Percentiles rank a stretch among this genome's conserved stretches.
Evolutionary conservation across 2,888 invertebrate genomes (phyloP).

Genomic region (Seira musarum): DNA sequence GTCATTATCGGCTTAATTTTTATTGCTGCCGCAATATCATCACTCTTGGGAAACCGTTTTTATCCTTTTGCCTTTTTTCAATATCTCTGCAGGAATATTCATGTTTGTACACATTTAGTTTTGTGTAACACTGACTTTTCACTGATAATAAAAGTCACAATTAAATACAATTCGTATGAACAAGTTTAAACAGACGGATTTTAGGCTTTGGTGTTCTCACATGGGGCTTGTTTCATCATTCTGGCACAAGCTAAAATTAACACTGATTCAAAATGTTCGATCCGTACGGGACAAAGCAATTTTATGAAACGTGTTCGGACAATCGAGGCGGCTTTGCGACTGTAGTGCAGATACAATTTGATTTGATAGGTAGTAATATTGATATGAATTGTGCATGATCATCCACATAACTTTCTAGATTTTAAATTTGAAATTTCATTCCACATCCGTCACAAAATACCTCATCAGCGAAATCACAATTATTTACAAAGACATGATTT

Average conservation of each 20-base stretch:
- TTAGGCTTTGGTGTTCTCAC: background rate
- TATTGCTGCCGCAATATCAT: constrained; percentile 47
- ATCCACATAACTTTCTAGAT: too few relatives aligned
- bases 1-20: constrained; percentile 51
- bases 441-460: too few relatives aligned
- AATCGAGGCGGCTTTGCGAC: too few relatives aligned
- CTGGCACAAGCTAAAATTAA: constrained; percentile 35
- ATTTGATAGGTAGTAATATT: background rate
- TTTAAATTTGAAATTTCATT: background rate
- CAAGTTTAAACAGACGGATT: background rate
- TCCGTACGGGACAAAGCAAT: background rate
- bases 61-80: background rate
- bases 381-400: constrained; percentile 25
- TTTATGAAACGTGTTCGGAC: too few relatives aligned
- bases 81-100: background rate
- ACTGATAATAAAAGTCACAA: background rate
- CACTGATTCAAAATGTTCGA: background rate
- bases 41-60: constrained; percentile 35
- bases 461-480: too few relatives aligned
- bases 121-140: background rate
- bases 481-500: too few relatives aligned
- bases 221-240: constrained; percentile 32
- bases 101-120: constrained; percentile 3
- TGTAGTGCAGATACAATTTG: too few relatives aligned
- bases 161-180: background rate